phyloP scores from a whole-genome alignment of 92 coral and sea anemone genomes.

The Palythoa grandiflora region DNA sequence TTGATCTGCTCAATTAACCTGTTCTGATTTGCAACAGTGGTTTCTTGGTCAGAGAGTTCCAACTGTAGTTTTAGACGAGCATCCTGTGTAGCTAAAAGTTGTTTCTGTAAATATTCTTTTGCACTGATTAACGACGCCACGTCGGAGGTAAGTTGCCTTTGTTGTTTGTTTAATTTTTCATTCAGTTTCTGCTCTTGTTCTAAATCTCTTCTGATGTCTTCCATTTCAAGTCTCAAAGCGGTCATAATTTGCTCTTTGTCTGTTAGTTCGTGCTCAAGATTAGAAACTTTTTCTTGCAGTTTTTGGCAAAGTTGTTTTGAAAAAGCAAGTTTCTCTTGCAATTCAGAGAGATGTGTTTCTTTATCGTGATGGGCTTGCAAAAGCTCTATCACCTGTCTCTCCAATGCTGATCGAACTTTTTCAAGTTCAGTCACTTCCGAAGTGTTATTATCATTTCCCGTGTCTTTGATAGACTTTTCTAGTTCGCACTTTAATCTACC shows the following conservation, averaged over 20 bases:
- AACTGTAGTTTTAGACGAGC: conserved; percentile 81
- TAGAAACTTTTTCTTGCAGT: conserved; percentile 59
- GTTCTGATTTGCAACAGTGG: conserved; percentile 65
- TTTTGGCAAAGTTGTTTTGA: conserved; percentile 65
- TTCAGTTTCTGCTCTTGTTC: conserved; percentile 54
- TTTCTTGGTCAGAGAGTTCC: conserved; percentile 71
- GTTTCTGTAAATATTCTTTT: conserved; percentile 80
- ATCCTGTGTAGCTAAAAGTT: conserved; percentile 72
- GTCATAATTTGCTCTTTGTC: conserved; percentile 51
- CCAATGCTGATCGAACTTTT: conserved; percentile 61
- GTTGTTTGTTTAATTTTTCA: conserved; percentile 62
- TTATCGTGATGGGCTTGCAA: conserved; percentile 63
- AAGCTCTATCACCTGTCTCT: conserved; percentile 59
- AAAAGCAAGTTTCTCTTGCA: conserved; percentile 74
- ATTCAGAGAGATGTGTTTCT: conserved; percentile 66
- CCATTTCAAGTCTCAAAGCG: conserved; percentile 65
- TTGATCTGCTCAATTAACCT: conserved; percentile 70
- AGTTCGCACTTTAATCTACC: conserved; percentile 55
- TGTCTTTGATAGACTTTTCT: conserved; percentile 35
- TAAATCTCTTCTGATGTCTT: conserved; percentile 49
- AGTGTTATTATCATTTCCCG: not conserved
- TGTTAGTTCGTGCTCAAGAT: conserved; percentile 57
- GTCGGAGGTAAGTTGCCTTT: conserved; percentile 64
- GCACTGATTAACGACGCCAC: conserved; percentile 71
- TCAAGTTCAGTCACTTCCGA: conserved; percentile 48